Evolutionary conservation across 2,888 invertebrate genomes (phyloP).

Genomic region (Amphipoea lucens): DNA sequence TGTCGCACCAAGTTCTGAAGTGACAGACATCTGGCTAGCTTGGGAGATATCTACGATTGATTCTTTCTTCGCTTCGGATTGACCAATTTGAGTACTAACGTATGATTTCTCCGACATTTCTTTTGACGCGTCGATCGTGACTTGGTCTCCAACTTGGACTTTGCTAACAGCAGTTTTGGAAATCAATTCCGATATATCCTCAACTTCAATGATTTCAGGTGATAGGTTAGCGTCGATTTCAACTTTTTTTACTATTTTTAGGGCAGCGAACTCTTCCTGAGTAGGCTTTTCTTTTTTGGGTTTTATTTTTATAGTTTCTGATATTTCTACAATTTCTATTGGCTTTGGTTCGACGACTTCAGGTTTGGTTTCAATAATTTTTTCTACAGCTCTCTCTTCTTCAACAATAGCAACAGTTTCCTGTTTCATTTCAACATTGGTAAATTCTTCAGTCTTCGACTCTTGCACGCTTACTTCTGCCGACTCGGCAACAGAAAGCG

Average conservation of each 20-base stretch:
- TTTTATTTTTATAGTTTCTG: conserved; percentile 55
- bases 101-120: conserved; percentile 29
- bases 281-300: conserved; percentile 50
- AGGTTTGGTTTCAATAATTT: conserved; percentile 23
- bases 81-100: conserved; percentile 34
- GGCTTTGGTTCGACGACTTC: conserved; percentile 47
- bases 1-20: conserved; percentile 24
- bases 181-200: conserved; percentile 56
- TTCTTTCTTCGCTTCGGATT: conserved; percentile 23
- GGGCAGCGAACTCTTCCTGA: conserved; percentile 69
- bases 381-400: conserved; percentile 32
- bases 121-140: conserved; percentile 41
- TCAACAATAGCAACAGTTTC: conserved; percentile 42
- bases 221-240: conserved; percentile 59
- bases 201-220: conserved; percentile 65
- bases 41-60: conserved; percentile 31
- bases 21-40: conserved; percentile 18
- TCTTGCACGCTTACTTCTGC: conserved; percentile 47
- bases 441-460: conserved; percentile 59
- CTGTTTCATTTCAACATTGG: conserved; percentile 37
- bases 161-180: conserved; percentile 45
- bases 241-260: conserved; percentile 72
- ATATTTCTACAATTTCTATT: conserved; percentile 52
- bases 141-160: conserved; percentile 41
- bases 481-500: conserved; percentile 51